Evolutionary conservation across 2,888 invertebrate species (phyloP), one percentile per base, ranked within the genome.

Genomic region (Aspidiotus destructor): DNA sequence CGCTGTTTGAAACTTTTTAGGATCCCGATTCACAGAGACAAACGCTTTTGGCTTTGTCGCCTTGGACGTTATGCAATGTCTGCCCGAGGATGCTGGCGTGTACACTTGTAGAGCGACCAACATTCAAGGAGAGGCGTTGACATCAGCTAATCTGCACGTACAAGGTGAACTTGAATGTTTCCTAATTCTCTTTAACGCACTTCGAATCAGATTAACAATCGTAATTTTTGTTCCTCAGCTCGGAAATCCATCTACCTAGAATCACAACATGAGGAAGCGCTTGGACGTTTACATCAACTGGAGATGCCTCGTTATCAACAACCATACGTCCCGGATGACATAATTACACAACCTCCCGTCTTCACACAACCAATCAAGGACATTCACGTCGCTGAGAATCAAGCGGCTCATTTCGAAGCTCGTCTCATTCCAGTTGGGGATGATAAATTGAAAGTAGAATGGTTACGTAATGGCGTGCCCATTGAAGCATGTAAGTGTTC

Each of bases 1-100:
- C 7, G 52, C n/a, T 69, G 17, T 61, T 40, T 44, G 5, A 1
- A 1, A 44, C 15, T 41, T 68, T 55, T 17, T 69, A 77, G 81
- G 96, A 55, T 94, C 95, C 8, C 85, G 98, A 74, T 98, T 97
- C 77, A 90, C 92, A 11, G 93, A 96, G 79, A 92, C 93, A 9
- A 92, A 95, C 76, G 97, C 93, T 79, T 98, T 99, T 77, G 98
- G 98, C 57, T 98, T 94, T 77, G 96, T 97, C 13, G 93, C 96
- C 40, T 81, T 99, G 70, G 98, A 99, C 76, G 95, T 99, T 73
- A 85, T 95, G 82, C 90, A 95, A 73, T 90, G 93, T 70, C 87
- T 95, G 75, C 92, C 96, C 9, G 98, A 98, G 77, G 98, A 99
- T 80, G 89, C 92, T 15, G 99, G 98, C 60, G 89, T 88, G 0